A percentile compares a stretch with the other conserved stretches of the same genome.
phyloP scores from a whole-genome alignment of 1,140 invertebrate genomes.

The Scaptomyza montana region DNA sequence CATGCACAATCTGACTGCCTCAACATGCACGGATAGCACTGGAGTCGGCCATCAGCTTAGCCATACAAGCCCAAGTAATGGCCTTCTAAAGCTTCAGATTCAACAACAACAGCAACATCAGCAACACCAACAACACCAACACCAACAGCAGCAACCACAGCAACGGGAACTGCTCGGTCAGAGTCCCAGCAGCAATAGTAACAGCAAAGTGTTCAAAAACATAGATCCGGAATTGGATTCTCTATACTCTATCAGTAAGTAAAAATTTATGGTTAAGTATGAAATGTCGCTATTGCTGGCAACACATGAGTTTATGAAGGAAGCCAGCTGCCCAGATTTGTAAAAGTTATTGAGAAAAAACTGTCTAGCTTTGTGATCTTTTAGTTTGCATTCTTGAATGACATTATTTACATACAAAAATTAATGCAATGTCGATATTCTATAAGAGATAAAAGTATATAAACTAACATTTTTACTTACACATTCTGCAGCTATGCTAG shows the following conservation, averaged over 20 bases:
- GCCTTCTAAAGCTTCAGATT: slow-evolving; percentile 29
- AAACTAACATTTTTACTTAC: too few species aligned
- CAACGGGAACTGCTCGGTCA: slow-evolving; percentile 70
- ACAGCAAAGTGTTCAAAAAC: slow-evolving; percentile 83
- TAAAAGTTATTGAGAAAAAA: too few species aligned
- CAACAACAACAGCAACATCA: slow-evolving; percentile 14
- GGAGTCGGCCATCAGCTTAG: slow-evolving; percentile 33
- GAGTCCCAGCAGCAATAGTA: slow-evolving; percentile 73
- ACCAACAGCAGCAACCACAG: slow-evolving; percentile 29
- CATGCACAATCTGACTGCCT: slow-evolving; percentile 76
- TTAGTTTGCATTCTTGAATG: too few species aligned
- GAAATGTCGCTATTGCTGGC: too few species aligned
- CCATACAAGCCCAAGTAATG: slow-evolving; percentile 65
- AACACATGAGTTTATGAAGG: too few species aligned
- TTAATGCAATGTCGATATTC: too few species aligned
- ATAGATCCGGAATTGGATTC: slow-evolving; percentile 83
- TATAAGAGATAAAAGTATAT: too few species aligned
- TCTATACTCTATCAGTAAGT: slow-evolving; percentile 82
- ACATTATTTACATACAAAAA: too few species aligned
- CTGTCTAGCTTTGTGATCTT: too few species aligned
- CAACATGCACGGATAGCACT: slow-evolving; percentile 64
- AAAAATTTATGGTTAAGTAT: background rate
- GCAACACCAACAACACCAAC: slow-evolving; percentile 12
- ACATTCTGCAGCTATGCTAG: too few species aligned
- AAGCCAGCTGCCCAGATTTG: too few species aligned